A percentile compares a stretch with the other conserved stretches of the same genome.
Evolutionary conservation across 2,797 vertebrate species (phyloP).

Genomic region (Onychomys torridus): DNA sequence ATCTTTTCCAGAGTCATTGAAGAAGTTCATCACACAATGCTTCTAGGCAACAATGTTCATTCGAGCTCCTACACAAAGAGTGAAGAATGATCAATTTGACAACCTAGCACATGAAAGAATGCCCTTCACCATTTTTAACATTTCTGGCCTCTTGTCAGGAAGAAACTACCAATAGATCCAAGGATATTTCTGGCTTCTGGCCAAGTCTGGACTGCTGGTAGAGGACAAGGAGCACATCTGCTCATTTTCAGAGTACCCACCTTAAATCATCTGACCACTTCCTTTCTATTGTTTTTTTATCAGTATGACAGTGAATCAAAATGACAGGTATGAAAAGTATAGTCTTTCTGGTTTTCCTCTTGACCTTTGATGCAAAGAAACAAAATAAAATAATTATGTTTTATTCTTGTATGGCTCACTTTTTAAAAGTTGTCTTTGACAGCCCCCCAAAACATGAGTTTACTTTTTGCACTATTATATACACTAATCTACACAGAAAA

Average conservation of each 20-base stretch:
- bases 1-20: neutral
- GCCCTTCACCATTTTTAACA: no score
- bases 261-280: neutral
- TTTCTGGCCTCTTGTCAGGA: no score
- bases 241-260: neutral
- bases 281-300: neutral
- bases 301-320: conserved; percentile 53
- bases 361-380: conserved; percentile 46
- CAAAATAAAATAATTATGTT: neutral
- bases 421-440: conserved; percentile 20
- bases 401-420: conserved; percentile 13
- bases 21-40: neutral
- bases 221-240: neutral
- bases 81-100: no score
- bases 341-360: neutral
- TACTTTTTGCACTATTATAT: neutral
- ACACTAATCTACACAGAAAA: neutral
- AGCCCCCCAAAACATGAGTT: neutral
- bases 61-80: neutral
- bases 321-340: neutral
- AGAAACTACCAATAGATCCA: no score
- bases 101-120: no score
- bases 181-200: neutral
- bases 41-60: neutral
- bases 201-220: neutral